phyloP scores from a whole-genome alignment of 2,888 invertebrate genomes.

The Brachyopa scutellaris region DNA sequence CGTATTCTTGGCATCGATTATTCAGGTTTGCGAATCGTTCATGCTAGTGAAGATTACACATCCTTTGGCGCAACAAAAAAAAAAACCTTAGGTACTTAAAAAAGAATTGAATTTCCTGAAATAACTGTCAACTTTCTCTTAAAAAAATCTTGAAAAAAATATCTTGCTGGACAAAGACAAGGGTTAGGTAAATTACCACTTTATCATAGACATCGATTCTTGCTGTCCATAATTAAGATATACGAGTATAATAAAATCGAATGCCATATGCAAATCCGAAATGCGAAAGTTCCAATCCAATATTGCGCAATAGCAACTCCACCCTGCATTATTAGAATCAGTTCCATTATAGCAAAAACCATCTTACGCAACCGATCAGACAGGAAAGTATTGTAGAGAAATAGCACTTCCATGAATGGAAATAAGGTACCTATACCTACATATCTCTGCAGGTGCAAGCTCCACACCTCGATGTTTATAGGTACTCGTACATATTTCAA shows the following conservation, averaged over 20 bases:
- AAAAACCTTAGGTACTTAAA: no score
- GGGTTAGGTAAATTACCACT: conserved; percentile 7
- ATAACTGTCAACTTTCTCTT: conserved; percentile 42
- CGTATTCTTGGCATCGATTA: no score
- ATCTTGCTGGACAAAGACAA: not conserved
- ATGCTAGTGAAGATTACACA: no score
- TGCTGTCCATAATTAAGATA: conserved; percentile 28
- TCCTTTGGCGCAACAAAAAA: no score
- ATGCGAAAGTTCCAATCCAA: conserved; percentile 17
- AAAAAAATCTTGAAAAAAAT: conserved; percentile 11
- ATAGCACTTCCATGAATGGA: conserved; percentile 44
- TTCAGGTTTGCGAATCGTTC: no score
- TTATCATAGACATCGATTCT: conserved; percentile 4
- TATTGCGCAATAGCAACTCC: conserved; percentile 55
- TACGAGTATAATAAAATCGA: conserved; percentile 51
- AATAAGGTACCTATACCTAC: no score
- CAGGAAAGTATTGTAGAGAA: conserved; percentile 12
- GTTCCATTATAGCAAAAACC: conserved; percentile 24
- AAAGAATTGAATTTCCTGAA: no score
- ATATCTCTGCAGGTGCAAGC: conserved; percentile 50
- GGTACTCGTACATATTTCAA: not conserved
- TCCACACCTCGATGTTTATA: conserved; percentile 20
- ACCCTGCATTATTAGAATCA: conserved; percentile 22
- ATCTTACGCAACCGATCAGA: conserved; percentile 47
- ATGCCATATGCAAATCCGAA: conserved; percentile 45